A percentile compares a stretch with the other conserved stretches of the same genome.
These are phyloP conservation scores for Lanistes nyassanus DNA, from an alignment of 1,140 invertebrate species.

Conservation along the genomic window DNA sequence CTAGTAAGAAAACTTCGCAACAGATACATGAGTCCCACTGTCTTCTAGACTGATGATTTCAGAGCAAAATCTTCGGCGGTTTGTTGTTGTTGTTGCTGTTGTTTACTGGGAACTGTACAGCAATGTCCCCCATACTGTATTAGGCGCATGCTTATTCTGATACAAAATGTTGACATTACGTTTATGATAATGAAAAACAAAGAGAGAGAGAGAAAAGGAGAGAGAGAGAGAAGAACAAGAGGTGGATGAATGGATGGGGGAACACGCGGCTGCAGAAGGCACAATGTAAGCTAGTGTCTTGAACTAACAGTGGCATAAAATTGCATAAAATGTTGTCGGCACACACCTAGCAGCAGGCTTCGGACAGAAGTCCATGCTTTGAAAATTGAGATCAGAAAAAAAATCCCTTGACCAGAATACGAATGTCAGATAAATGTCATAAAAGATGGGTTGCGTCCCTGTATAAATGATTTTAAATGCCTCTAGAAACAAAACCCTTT, in stretches of 20 bases:
- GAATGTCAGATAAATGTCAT: neutral
- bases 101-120: neutral
- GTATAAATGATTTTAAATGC: neutral
- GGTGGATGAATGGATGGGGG: neutral
- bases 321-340: neutral
- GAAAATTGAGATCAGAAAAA: too few species aligned
- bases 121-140: too few species aligned
- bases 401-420: neutral
- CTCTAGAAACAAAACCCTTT: neutral
- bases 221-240: constrained; percentile 7
- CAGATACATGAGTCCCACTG: too few species aligned
- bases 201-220: constrained; percentile 12
- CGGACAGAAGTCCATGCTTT: too few species aligned
- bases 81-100: neutral
- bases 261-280: neutral
- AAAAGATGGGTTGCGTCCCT: too few species aligned
- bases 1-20: too few species aligned
- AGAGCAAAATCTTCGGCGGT: neutral
- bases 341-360: neutral
- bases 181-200: neutral
- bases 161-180: neutral
- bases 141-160: too few species aligned
- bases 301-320: neutral
- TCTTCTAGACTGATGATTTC: too few species aligned
- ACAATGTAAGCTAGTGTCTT: neutral